A percentile compares a stretch with the other conserved stretches of the same genome.
These are phyloP conservation scores for Eupsilia transversa DNA, from an alignment of 2,888 invertebrate species.

Conservation along the genomic window DNA sequence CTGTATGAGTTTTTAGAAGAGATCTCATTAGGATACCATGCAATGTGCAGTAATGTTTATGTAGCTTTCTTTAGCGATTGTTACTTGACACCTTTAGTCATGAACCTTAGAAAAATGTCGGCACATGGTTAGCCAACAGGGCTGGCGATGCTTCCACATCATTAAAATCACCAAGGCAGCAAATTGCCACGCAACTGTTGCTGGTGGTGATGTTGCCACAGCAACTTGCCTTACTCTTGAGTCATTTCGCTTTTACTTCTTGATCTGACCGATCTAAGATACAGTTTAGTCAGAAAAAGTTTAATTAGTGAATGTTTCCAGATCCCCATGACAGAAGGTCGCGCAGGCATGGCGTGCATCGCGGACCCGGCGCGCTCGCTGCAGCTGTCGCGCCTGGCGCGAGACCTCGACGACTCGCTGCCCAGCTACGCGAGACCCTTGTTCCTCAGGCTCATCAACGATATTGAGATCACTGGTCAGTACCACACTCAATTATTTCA, in stretches of 20 bases:
- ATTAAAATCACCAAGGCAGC: background rate
- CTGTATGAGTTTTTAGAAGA: no score
- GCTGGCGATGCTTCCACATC: background rate
- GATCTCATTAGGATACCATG: no score
- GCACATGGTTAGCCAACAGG: background rate
- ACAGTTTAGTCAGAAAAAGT: background rate
- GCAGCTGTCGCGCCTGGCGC: constrained; percentile 91
- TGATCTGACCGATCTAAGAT: no score
- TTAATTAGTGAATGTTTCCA: background rate
- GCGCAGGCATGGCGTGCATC: constrained; percentile 98
- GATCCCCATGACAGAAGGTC: constrained; percentile 95
- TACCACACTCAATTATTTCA: constrained; percentile 5
- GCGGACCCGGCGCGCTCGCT: constrained; percentile 92
- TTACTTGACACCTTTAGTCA: no score
- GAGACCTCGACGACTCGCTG: constrained; percentile 93
- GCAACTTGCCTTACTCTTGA: no score
- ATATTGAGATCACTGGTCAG: constrained; percentile 94
- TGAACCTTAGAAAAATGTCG: background rate
- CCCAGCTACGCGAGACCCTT: constrained; percentile 97
- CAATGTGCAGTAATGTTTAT: background rate
- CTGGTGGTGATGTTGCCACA: no score
- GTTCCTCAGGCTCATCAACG: constrained; percentile 94
- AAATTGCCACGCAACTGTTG: no score
- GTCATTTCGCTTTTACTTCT: no score
- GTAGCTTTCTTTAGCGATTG: background rate